Percentiles rank a stretch among this genome's conserved stretches.
Conservation (phyloP, 92 coral and sea anemone genomes). For the Parazoanthus swiftii region DNA sequence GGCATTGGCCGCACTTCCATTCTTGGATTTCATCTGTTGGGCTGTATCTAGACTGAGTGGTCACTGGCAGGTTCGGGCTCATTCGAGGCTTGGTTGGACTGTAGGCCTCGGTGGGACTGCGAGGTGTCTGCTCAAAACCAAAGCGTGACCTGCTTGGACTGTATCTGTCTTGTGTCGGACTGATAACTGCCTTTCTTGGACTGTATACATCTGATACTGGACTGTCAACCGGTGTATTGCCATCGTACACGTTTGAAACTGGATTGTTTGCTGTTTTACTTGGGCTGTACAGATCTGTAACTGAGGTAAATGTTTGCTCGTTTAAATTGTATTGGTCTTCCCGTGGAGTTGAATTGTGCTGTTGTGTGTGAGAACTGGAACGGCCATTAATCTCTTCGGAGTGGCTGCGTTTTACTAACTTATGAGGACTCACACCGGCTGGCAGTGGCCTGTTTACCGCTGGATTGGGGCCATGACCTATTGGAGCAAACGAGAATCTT, state of each 20-base stretch:
- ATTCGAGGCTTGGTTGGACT: slow-evolving; percentile 33
- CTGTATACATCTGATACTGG: slow-evolving; percentile 7
- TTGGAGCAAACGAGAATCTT: background rate
- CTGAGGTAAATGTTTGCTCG: background rate
- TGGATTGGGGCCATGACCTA: background rate
- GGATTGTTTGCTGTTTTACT: background rate
- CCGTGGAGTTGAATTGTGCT: background rate
- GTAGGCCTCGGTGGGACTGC: slow-evolving; percentile 1
- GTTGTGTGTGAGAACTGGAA: background rate
- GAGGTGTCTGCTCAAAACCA: slow-evolving; percentile 8
- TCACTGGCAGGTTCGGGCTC: slow-evolving; percentile 28
- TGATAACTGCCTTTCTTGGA: background rate
- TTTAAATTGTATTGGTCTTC: background rate
- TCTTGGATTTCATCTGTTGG: slow-evolving; percentile 54
- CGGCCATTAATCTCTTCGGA: background rate
- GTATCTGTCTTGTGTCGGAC: slow-evolving; percentile 1
- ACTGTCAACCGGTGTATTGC: background rate
- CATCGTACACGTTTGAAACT: background rate
- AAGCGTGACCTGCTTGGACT: slow-evolving; percentile 1
- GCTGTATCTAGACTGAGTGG: slow-evolving; percentile 19
- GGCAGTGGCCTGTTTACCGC: background rate
- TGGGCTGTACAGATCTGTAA: background rate
- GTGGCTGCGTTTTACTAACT: background rate
- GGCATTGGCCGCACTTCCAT: slow-evolving; percentile 92
- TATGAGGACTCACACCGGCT: background rate